Conservation (phyloP, 2,113 vertebrate genomes). For the Chaetorhynchus papuensis region DNA sequence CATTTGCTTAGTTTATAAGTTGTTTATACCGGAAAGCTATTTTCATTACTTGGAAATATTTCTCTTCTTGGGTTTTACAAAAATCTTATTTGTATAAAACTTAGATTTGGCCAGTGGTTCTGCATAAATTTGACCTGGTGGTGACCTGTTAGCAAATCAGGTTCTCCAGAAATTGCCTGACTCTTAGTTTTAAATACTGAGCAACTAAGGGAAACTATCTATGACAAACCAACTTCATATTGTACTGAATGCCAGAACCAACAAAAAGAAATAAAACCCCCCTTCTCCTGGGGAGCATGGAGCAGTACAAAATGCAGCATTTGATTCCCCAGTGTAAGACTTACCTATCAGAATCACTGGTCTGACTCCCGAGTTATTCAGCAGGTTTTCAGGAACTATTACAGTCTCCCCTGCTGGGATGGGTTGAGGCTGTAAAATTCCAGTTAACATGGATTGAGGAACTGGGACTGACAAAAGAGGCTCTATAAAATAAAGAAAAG, state of each 20-base stretch:
- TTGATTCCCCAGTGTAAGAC: neutral
- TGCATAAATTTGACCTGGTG: neutral
- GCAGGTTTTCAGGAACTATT: constrained; percentile 94
- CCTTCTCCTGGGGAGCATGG: neutral
- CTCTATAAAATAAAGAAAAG: constrained; percentile 74
- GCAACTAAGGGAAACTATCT: neutral
- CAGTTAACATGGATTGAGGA: constrained; percentile 80
- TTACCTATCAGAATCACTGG: constrained; percentile 97
- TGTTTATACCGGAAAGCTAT: neutral
- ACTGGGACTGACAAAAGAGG: constrained; percentile 79
- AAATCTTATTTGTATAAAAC: neutral
- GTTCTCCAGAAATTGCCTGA: neutral
- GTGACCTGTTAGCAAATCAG: neutral
- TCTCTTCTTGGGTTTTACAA: neutral
- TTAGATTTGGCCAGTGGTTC: neutral
- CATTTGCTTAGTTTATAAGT: neutral
- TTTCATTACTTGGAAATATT: neutral
- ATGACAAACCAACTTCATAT: neutral
- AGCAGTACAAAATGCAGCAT: neutral
- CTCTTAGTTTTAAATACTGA: neutral
- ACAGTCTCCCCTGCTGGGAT: constrained; percentile 91
- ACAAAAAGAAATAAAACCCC: neutral
- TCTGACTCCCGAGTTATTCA: constrained; percentile 90
- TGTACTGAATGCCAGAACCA: neutral
- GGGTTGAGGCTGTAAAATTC: constrained; percentile 92